Evolutionary conservation across 2,113 vertebrate genomes (phyloP).

Genomic region (Argyrosomus japonicus): DNA sequence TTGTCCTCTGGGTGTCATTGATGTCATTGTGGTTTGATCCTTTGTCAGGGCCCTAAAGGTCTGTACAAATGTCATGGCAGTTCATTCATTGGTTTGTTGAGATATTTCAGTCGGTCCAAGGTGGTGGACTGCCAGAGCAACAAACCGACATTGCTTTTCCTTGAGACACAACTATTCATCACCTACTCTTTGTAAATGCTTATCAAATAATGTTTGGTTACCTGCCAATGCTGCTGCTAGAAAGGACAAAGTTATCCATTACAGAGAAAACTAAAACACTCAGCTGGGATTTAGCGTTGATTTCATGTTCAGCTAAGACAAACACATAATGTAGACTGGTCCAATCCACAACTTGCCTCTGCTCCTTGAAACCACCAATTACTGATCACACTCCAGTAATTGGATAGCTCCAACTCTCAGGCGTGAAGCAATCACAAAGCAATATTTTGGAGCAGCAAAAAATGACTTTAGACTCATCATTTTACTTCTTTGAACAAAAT

Average conservation of each 20-base stretch:
- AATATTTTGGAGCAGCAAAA: not conserved
- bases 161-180: not conserved
- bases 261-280: not conserved
- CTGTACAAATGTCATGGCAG: not conserved
- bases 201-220: not conserved
- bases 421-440: not conserved
- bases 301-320: not conserved
- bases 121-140: too few species aligned
- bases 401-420: not conserved
- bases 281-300: not conserved
- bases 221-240: not conserved
- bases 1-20: too few species aligned
- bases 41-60: not conserved
- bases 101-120: not conserved
- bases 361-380: not conserved
- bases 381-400: conserved; percentile 9
- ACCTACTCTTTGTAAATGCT: not conserved
- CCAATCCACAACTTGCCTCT: conserved; percentile 2
- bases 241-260: not conserved
- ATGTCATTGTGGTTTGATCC: too few species aligned
- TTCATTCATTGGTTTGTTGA: not conserved
- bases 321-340: conserved; percentile 1
- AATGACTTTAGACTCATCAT: not conserved
- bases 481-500: not conserved
- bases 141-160: not conserved